These are phyloP conservation scores for Eubasilissa regina DNA, from an alignment of 1,140 invertebrate genomes.

Conservation along the genomic window DNA sequence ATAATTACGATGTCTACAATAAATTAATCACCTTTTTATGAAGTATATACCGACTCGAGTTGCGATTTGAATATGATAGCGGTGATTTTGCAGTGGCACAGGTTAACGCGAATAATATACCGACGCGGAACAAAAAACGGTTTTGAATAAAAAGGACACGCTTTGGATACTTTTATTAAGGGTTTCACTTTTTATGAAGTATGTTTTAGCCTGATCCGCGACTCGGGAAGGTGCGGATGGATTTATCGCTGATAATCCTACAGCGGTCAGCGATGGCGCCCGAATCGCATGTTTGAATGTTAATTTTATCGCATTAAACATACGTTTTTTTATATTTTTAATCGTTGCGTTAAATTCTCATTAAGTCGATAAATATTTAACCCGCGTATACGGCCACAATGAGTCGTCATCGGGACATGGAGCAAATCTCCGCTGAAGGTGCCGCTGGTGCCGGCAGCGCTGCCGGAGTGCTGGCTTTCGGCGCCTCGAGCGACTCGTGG, in stretches of 20 bases:
- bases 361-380: conserved; percentile 60
- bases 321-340: conserved; percentile 53
- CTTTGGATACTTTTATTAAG: no score
- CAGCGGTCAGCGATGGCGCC: conserved; percentile 23
- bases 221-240: background rate
- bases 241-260: conserved; percentile 1
- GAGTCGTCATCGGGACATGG: conserved; percentile 57
- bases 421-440: conserved; percentile 57
- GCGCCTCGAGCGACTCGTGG: conserved; percentile 35
- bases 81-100: no score
- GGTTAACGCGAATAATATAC: no score
- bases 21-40: background rate
- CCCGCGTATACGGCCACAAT: conserved; percentile 56
- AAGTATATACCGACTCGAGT: background rate
- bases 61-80: background rate
- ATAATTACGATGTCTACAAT: no score
- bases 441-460: conserved; percentile 11
- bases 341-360: conserved; percentile 59
- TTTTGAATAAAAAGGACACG: no score
- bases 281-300: conserved; percentile 14
- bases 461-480: conserved; percentile 48
- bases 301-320: conserved; percentile 38
- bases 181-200: no score
- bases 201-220: no score
- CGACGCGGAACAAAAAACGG: no score